Conservation (phyloP, 2,113 vertebrate genomes). For the Holacanthus passer region DNA sequence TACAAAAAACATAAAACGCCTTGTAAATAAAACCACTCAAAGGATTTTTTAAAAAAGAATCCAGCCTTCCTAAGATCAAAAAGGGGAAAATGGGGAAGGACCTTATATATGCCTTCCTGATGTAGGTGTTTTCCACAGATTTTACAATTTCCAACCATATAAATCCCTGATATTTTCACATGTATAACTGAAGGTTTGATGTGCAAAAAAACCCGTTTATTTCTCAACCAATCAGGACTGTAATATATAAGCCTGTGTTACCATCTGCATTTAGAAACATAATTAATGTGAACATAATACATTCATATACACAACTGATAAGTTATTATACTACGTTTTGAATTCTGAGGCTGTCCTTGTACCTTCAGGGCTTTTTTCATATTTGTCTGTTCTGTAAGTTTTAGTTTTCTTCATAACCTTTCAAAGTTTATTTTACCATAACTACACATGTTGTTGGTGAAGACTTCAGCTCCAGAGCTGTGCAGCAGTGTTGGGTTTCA, state of each 20-base stretch:
- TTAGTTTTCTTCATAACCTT: not conserved
- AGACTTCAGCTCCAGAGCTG: not conserved
- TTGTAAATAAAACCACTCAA: not conserved
- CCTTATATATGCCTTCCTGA: not conserved
- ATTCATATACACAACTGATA: too few relatives aligned
- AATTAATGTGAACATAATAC: too few relatives aligned
- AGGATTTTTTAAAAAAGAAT: not conserved
- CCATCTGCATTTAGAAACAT: too few relatives aligned
- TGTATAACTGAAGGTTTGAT: not conserved
- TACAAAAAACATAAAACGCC: too few relatives aligned
- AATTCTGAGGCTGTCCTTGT: too few relatives aligned
- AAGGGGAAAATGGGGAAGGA: not conserved
- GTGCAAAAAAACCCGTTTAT: too few relatives aligned
- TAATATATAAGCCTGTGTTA: too few relatives aligned
- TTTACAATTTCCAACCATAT: not conserved
- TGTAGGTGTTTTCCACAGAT: not conserved
- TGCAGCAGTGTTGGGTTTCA: slow-evolving; percentile 66
- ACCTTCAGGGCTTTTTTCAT: not conserved
- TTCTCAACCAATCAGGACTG: too few relatives aligned
- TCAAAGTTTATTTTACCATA: not conserved
- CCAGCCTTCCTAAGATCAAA: not conserved
- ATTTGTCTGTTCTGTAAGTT: not conserved
- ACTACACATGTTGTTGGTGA: not conserved
- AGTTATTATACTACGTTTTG: too few relatives aligned
- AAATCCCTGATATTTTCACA: not conserved